Base-by-base conservation (phyloP, 2,797 vertebrate genomes). In the Alca torda region DNA sequence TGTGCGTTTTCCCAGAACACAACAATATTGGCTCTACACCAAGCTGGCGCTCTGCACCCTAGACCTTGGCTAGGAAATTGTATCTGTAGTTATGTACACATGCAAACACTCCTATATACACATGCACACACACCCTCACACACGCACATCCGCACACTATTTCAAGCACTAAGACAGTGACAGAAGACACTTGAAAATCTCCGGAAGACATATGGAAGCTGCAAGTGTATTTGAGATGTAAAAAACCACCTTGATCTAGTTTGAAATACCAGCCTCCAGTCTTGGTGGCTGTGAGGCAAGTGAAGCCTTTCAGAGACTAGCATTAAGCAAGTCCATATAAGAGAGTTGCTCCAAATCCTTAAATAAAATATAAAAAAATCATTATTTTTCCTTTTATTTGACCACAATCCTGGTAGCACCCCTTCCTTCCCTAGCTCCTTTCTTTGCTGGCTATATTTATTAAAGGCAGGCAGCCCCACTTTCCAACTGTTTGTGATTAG, bases 21-120 rank as follows among this genome's bases (percentile, higher is more conserved):
- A 77, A 95, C 78, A 97, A 97, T 95, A 84, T 91, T 97, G 95
- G 93, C 94, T 41, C 43, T 16, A 75, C 59, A 33, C 78, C 87
- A 76, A 72, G 65, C 81, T 96, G 95, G 95, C 90, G 48, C 86
- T 50, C 70, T 45, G 68, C 51, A 16, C n/a, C 20, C 77, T 39
- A 50, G 16, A 16, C 26, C 72, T 86, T 92, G 87, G 68, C 91
- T 61, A 24, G 84, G 96, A 90, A 90, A 74, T 39, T 31, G 1
- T 26, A 17, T 60, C 59, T 73, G 76, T n/a, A 37, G 93, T 50
- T 53, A 8, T 3, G 9, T 21, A 64, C 60, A 50, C 48, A 37
- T 7, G 8, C 9, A 35, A 51, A 35, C 24, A 2, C n/a, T 76
- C 16, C 45, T 68, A 37, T 39, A 43, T 6, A 35, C 59, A 82